Conservation (phyloP, 2,888 invertebrate genomes). For the Dasysyrphus tricinctus region DNA sequence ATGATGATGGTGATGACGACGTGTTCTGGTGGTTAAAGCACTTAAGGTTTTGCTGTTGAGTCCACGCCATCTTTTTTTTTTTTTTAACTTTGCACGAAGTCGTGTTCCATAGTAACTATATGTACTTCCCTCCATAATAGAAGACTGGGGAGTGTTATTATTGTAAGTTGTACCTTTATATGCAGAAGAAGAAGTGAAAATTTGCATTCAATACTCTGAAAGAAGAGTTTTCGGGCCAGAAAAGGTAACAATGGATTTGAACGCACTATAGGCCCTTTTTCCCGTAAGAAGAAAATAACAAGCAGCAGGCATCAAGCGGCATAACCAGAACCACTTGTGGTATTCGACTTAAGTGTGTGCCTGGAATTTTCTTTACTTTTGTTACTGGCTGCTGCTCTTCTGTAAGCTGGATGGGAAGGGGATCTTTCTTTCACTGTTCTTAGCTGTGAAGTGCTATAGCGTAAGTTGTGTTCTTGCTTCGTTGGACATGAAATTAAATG, state of each 20-base stretch:
- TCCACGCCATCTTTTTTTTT: constrained; percentile 43
- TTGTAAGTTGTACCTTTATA: constrained; percentile 16
- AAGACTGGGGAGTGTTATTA: constrained; percentile 24
- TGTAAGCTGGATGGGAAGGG: not conserved
- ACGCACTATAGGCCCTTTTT: constrained; percentile 56
- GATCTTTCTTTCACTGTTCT: not conserved
- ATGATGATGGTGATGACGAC: constrained; percentile 58
- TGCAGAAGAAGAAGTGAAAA: constrained; percentile 49
- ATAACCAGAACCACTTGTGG: constrained; percentile 64
- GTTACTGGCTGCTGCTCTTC: not conserved
- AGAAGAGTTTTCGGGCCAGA: constrained; percentile 59
- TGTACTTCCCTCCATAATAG: constrained; percentile 11
- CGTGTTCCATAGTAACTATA: constrained; percentile 31
- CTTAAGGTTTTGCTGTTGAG: constrained; percentile 58
- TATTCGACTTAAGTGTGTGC: constrained; percentile 67
- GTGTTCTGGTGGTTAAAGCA: constrained; percentile 68
- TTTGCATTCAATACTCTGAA: constrained; percentile 71
- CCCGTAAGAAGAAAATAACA: constrained; percentile 36
- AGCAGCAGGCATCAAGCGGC: constrained; percentile 43
- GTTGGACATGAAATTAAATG: constrained; percentile 74
- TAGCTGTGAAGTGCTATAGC: constrained; percentile 64
- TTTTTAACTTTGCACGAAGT: constrained; percentile 33
- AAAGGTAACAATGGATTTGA: constrained; percentile 60
- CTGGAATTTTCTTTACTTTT: constrained; percentile 49
- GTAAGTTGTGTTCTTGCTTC: constrained; percentile 66